Evolutionary conservation across 2,888 invertebrate species (phyloP).

Genomic region (Podotricha telesiphe): DNA sequence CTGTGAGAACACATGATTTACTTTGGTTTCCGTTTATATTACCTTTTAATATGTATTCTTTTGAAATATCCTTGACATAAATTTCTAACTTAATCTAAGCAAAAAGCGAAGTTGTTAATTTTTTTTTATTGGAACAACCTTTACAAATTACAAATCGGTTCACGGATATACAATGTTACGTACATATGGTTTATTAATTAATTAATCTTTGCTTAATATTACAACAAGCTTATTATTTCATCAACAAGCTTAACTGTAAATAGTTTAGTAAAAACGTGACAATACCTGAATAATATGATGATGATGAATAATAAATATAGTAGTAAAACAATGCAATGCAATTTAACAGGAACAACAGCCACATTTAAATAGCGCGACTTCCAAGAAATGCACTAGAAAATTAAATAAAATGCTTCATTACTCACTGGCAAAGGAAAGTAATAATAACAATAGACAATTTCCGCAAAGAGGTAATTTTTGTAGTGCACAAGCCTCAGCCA

Average conservation of each 20-base stretch:
- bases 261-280: too few species aligned
- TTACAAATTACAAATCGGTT: too few species aligned
- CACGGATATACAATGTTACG: too few species aligned
- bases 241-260: too few species aligned
- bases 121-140: background rate
- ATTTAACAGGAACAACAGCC: background rate
- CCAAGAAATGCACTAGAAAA: background rate
- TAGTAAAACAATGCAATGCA: background rate
- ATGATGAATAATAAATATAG: too few species aligned
- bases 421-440: conserved; percentile 2
- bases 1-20: background rate
- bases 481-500: background rate
- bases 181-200: too few species aligned
- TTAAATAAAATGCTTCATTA: conserved; percentile 7
- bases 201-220: too few species aligned
- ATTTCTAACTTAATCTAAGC: too few species aligned
- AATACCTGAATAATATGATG: too few species aligned
- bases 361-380: background rate
- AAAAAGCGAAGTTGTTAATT: too few species aligned
- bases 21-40: background rate
- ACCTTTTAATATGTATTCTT: background rate
- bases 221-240: too few species aligned
- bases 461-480: background rate
- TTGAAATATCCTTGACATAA: background rate
- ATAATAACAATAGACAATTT: background rate